phyloP scores from a whole-genome alignment of 1,140 invertebrate species.

The Leptinotarsa texana region DNA sequence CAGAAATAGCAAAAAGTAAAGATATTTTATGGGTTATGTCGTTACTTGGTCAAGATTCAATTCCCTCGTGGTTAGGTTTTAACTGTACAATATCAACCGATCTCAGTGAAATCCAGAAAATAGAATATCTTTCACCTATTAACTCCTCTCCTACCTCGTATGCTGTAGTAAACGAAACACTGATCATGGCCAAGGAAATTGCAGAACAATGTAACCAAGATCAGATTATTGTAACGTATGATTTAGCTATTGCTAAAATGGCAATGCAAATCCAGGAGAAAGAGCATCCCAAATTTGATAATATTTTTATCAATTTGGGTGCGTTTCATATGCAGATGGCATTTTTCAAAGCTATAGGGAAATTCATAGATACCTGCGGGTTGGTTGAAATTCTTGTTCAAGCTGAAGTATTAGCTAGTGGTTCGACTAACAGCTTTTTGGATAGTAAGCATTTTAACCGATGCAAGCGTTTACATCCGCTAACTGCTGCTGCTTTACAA shows the following conservation, averaged over 20 bases:
- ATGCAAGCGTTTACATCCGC: slow-evolving; percentile 54
- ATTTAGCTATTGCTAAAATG: slow-evolving; percentile 54
- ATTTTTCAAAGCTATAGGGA: slow-evolving; percentile 55
- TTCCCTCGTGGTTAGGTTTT: slow-evolving; percentile 28
- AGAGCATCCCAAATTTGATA: slow-evolving; percentile 42
- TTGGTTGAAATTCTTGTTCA: slow-evolving; percentile 50
- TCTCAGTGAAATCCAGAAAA: slow-evolving; percentile 53
- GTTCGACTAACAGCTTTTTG: slow-evolving; percentile 54
- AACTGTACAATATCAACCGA: slow-evolving; percentile 42
- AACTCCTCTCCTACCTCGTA: slow-evolving; percentile 14
- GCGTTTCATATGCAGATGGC: slow-evolving; percentile 54
- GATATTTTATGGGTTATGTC: slow-evolving; percentile 30
- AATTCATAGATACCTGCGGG: slow-evolving; percentile 51
- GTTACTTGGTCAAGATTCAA: slow-evolving; percentile 30
- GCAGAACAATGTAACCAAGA: slow-evolving; percentile 35
- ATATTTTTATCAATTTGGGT: slow-evolving; percentile 47
- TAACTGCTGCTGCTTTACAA: slow-evolving; percentile 50
- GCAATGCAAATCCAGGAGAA: slow-evolving; percentile 53
- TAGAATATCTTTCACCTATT: slow-evolving; percentile 31
- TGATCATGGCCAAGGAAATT: slow-evolving; percentile 34
- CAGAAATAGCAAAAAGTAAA: slow-evolving; percentile 33
- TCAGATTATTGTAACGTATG: slow-evolving; percentile 49
- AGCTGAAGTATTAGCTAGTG: slow-evolving; percentile 49
- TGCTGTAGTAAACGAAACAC: slow-evolving; percentile 48
- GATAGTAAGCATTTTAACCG: slow-evolving; percentile 55